Evolutionary conservation across 2,888 invertebrate species (phyloP).

Genomic region (Ophioninae sp.): DNA sequence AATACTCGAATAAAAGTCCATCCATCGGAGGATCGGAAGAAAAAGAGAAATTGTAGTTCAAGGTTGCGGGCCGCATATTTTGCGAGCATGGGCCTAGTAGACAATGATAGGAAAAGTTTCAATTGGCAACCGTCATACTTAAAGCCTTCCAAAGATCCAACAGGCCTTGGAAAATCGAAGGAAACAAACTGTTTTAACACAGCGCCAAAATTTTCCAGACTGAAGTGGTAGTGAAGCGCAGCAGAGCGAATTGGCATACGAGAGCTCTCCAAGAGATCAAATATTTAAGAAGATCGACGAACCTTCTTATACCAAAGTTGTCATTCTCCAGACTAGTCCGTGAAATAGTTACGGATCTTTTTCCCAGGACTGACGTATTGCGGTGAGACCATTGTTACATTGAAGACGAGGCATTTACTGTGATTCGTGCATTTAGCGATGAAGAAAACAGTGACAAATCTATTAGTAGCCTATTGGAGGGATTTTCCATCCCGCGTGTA

Average conservation of each 20-base stretch:
- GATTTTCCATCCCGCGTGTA: too few species aligned
- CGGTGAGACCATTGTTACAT: constrained; percentile 66
- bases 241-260: not conserved
- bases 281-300: constrained; percentile 71
- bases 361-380: constrained; percentile 61
- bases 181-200: not conserved
- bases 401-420: not conserved
- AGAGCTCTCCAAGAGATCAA: constrained; percentile 72
- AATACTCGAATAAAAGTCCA: not conserved
- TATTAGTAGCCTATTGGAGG: too few species aligned
- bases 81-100: too few species aligned
- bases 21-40: not conserved
- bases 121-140: too few species aligned
- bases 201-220: constrained; percentile 51
- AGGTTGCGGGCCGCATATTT: not conserved
- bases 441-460: not conserved
- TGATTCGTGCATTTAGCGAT: not conserved
- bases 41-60: not conserved
- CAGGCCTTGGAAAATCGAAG: not conserved
- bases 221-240: constrained; percentile 46
- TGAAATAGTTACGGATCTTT: constrained; percentile 77
- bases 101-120: too few species aligned
- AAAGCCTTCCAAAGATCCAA: too few species aligned
- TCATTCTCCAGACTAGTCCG: constrained; percentile 81
- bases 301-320: constrained; percentile 79